Percentiles rank a stretch among this genome's conserved stretches.
Conservation (phyloP, 2,888 invertebrate species). For the Microdon myrmicae region DNA sequence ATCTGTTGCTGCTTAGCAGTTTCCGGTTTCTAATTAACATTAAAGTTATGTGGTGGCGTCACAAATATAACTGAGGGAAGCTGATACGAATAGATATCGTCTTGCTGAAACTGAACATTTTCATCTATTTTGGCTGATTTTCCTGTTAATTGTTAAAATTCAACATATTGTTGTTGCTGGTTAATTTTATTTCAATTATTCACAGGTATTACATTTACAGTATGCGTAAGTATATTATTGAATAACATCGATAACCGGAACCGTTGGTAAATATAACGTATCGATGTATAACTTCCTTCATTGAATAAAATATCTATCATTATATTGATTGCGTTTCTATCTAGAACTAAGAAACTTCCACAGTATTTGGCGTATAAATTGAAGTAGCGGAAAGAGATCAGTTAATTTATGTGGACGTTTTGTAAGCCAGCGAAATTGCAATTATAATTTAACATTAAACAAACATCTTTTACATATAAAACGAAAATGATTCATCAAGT, state of each 20-base stretch:
- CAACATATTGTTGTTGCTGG: conserved; percentile 43
- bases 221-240: conserved; percentile 8
- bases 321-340: background rate
- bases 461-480: too few relatives aligned
- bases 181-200: conserved; percentile 44
- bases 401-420: too few relatives aligned
- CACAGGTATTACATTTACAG: conserved; percentile 32
- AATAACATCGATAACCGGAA: background rate
- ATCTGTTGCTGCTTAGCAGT: conserved; percentile 48
- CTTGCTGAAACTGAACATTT: conserved; percentile 5
- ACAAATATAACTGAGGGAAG: background rate
- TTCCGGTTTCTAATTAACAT: conserved; percentile 27
- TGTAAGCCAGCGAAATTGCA: too few relatives aligned
- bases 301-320: too few relatives aligned
- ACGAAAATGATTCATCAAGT: too few relatives aligned
- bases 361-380: too few relatives aligned
- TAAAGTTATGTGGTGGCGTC: background rate
- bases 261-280: background rate
- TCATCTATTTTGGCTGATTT: conserved; percentile 44
- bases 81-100: background rate
- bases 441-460: too few relatives aligned
- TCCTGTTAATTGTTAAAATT: conserved; percentile 41
- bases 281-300: conserved; percentile 5
- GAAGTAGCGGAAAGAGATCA: too few relatives aligned
- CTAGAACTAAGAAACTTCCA: too few relatives aligned